phyloP scores from a whole-genome alignment of 2,113 vertebrate genomes.

The Ascaphus truei region DNA sequence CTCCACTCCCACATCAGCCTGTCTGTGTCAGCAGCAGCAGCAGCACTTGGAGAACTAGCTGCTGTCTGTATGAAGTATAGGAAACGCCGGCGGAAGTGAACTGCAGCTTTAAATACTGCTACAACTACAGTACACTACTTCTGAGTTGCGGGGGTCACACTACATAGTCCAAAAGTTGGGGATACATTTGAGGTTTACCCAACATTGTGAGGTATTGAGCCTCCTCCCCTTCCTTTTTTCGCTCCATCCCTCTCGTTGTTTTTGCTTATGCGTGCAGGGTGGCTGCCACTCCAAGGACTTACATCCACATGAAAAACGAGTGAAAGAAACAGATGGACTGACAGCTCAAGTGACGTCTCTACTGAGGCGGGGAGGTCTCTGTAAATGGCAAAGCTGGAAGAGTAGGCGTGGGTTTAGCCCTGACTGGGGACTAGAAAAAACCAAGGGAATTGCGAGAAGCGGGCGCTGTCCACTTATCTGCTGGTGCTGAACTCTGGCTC shows the following conservation, averaged over 20 bases:
- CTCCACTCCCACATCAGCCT: no score
- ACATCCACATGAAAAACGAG: background rate
- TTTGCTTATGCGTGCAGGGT: background rate
- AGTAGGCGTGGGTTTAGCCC: background rate
- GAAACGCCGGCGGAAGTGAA: no score
- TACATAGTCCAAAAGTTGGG: no score
- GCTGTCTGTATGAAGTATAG: no score
- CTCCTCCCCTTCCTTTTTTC: background rate
- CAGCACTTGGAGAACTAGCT: no score
- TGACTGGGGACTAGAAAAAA: background rate
- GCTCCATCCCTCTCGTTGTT: no score
- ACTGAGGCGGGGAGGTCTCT: constrained; percentile 16
- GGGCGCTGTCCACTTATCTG: constrained; percentile 19
- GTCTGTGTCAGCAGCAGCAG: no score
- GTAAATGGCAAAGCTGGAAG: background rate
- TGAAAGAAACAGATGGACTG: constrained; percentile 29
- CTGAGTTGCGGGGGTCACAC: no score
- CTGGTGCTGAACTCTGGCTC: constrained; percentile 26
- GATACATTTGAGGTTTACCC: no score
- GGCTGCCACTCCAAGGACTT: background rate
- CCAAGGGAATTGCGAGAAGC: background rate
- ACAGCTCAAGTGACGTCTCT: constrained; percentile 10
- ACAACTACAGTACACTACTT: no score
- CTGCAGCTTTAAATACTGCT: no score
- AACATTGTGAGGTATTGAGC: no score